Conservation (phyloP, 2,797 vertebrate genomes). For the Choloepus didactylus region DNA sequence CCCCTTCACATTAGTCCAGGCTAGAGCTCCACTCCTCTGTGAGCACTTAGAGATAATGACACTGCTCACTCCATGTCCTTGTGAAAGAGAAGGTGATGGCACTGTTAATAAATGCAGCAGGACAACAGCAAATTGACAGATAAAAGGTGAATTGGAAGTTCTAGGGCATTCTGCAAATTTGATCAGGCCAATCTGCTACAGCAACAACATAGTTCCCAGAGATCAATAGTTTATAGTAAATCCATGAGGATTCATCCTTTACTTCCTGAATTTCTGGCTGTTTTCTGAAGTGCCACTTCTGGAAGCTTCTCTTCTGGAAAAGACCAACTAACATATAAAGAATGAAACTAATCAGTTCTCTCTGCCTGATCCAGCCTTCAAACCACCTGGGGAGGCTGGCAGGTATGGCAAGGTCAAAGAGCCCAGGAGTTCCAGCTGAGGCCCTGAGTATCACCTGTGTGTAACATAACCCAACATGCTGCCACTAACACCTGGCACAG, state of each 20-base stretch:
- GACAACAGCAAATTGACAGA: conserved; percentile 45
- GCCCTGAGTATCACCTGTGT: not conserved
- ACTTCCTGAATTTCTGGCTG: not conserved
- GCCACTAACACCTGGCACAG: not conserved
- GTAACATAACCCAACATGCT: not conserved
- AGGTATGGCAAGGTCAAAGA: not conserved
- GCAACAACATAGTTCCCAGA: conserved; percentile 26
- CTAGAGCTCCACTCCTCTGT: not conserved
- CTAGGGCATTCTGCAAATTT: conserved; percentile 57
- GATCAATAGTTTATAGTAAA: conserved; percentile 51
- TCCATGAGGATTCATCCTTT: not conserved
- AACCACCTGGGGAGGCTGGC: not conserved
- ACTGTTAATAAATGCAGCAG: not conserved
- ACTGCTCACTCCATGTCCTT: not conserved
- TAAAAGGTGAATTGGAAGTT: conserved; percentile 66
- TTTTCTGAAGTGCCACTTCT: not conserved
- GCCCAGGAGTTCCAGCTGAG: not conserved
- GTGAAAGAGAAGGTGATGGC: not conserved
- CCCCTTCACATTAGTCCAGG: not conserved
- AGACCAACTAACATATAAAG: not conserved
- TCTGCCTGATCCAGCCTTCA: not conserved
- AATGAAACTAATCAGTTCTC: not conserved
- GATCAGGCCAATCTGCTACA: conserved; percentile 19
- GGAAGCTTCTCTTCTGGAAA: not conserved
- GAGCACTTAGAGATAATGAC: not conserved